phyloP scores from a whole-genome alignment of 2,113 vertebrate genomes.

The Paradisaea rubra region DNA sequence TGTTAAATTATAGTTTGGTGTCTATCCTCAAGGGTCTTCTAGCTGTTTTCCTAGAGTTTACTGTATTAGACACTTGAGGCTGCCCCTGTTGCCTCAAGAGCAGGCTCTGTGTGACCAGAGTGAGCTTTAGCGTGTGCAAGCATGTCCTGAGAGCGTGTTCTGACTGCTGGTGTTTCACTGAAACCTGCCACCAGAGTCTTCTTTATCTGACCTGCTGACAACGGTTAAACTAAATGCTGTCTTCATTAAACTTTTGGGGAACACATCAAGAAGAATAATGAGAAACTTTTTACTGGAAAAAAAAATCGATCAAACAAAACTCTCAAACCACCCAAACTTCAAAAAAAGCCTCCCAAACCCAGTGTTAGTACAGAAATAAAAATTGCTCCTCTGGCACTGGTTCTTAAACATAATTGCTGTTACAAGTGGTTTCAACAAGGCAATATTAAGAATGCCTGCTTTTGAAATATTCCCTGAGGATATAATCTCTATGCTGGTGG shows the following conservation, averaged over 20 bases:
- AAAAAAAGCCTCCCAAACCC: fast-evolving
- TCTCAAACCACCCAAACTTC: neutral
- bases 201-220: neutral
- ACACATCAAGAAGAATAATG: neutral
- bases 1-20: neutral
- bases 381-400: neutral
- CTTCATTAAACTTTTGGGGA: neutral
- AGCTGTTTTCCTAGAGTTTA: neutral
- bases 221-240: neutral
- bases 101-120: fast-evolving
- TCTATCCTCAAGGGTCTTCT: neutral
- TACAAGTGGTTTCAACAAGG: neutral
- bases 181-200: neutral
- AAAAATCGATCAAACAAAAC: neutral
- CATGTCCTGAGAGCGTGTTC: fast-evolving
- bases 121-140: fast-evolving
- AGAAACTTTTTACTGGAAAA: neutral
- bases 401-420: neutral
- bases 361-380: neutral
- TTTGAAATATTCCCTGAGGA: neutral
- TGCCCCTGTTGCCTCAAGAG: neutral
- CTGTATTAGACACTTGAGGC: neutral
- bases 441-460: neutral
- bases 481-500: neutral
- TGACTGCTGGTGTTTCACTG: neutral